These are phyloP conservation scores for Sebastes jordani DNA, from an alignment of 2,797 vertebrate genomes.

Conservation along the genomic window DNA sequence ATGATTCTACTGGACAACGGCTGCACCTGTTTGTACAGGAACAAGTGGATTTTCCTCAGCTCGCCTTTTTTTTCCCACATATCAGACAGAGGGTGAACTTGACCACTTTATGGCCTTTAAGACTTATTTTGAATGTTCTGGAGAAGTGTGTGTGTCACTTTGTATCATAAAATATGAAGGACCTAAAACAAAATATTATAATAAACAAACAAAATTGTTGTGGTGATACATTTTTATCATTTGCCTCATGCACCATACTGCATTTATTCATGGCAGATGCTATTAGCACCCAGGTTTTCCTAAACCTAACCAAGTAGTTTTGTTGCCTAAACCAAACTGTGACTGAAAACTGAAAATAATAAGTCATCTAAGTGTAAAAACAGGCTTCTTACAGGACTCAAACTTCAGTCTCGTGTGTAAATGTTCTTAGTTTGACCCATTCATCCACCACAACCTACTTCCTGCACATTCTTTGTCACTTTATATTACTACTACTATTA, in stretches of 20 bases:
- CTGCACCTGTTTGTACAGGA: neutral
- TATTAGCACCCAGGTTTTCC: no score
- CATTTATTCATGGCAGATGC: neutral
- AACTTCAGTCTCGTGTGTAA: no score
- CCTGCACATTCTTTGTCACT: no score
- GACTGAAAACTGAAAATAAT: no score
- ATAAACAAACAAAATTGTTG: neutral
- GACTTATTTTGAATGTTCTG: neutral
- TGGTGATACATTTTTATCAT: neutral
- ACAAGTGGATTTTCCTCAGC: neutral
- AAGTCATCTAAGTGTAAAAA: no score
- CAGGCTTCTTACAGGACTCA: no score
- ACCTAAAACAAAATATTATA: neutral
- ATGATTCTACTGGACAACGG: neutral
- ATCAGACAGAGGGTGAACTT: neutral
- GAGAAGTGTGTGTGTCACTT: no score
- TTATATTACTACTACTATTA: no score
- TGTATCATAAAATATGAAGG: conserved; percentile 11
- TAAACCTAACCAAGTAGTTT: no score
- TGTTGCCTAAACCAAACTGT: no score
- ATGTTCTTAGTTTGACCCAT: no score
- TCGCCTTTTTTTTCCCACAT: neutral
- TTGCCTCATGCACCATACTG: neutral
- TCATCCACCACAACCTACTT: no score
- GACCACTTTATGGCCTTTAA: neutral